phyloP scores from a whole-genome alignment of 2,797 vertebrate species.

The Megaceryle alcyon region DNA sequence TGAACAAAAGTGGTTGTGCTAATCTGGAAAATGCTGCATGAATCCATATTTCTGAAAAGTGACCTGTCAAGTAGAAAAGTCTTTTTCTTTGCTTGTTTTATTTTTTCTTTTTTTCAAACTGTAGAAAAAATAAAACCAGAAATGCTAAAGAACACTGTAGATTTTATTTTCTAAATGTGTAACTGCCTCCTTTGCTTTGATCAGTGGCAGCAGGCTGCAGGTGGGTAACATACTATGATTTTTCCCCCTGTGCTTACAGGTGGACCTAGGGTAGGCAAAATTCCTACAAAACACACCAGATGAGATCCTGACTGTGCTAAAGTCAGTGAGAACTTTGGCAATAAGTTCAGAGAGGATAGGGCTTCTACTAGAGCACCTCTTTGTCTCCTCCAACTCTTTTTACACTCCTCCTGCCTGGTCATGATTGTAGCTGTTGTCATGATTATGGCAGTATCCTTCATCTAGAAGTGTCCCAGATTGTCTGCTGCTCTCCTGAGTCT shows the following conservation, averaged over 20 bases:
- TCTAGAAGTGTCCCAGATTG: background rate
- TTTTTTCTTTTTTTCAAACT: background rate
- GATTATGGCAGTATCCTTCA: background rate
- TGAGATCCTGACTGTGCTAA: background rate
- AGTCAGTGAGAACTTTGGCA: background rate
- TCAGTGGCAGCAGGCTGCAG: background rate
- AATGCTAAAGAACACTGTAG: background rate
- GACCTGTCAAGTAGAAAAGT: background rate
- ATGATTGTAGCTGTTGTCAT: background rate
- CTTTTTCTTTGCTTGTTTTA: background rate
- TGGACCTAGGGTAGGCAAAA: background rate
- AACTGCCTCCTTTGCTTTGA: background rate
- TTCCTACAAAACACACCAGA: background rate
- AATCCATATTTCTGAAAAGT: background rate
- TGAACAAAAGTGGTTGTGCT: background rate
- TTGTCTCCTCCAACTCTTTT: background rate
- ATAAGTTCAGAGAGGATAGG: background rate
- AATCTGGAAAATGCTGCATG: background rate
- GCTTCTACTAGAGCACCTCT: background rate
- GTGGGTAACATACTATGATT: background rate
- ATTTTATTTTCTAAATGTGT: background rate
- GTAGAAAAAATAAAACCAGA: background rate
- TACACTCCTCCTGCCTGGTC: background rate
- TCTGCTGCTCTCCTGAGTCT: background rate
- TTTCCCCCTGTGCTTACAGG: background rate